Evolutionary conservation across 2,888 invertebrate genomes (phyloP), one percentile per base, ranked within the genome.

Genomic region (Trachelus stipa): DNA sequence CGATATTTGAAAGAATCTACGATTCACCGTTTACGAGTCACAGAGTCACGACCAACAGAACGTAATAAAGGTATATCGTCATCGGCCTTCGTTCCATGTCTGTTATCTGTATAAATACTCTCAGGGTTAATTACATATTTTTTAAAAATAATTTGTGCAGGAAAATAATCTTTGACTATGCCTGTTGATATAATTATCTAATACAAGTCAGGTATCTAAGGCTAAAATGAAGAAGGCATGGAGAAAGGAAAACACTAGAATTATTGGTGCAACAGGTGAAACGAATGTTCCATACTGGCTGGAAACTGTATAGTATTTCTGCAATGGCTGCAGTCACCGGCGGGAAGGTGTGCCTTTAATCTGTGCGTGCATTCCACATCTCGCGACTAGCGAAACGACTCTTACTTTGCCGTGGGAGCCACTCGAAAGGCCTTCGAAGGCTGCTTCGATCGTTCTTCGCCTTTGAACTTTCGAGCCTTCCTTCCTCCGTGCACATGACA

Each of bases 361-460:
- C 56, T 56, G 56, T 56, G 56, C 56, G 56, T 56, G 56, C 56
- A 56, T 56, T 56, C 56, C 56, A 56, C 56, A 56, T 56, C 56
- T 23, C 23, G 56, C 56, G 56, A 56, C 56, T 56, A 23, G 56
- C 56, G 56, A 56, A 56, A 56, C 56, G 56, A 56, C 56, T 56
- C 56, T 71, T 71, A 34, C 69, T 56, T 75, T 30, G 35, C 75
- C 75, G 75, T 33, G 35, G 33, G 71, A 15, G 23, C 73, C 75
- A 35, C 77, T 69, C 40, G 31, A 74, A 75, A 77, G 77, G 74
- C 77, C 77, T 77, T 77, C 77, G 77, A 77, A 77, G 77, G 77
- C 75, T 77, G 77, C 40, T 30, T 15, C 40, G 40, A 76, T 76
- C 73, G 23, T 33, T 37, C 77, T 77, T 68, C 77, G 33, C 74